Conservation (phyloP, 2,113 vertebrate genomes). For the Scolopax mira region DNA sequence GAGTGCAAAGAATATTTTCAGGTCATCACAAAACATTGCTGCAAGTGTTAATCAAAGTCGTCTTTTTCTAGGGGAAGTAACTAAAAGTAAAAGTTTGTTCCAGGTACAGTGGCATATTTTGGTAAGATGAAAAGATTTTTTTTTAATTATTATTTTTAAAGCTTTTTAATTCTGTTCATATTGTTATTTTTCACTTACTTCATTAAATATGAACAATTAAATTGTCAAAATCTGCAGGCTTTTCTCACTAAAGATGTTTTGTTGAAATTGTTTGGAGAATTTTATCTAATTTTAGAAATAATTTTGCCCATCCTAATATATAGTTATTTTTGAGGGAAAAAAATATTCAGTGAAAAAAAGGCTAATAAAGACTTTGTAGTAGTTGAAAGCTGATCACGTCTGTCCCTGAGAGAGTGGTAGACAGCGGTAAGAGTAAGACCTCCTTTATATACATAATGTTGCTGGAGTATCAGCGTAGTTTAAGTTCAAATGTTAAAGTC, state of each 20-base stretch:
- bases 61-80: neutral
- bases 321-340: neutral
- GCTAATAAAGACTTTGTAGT: neutral
- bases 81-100: neutral
- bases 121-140: neutral
- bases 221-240: neutral
- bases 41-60: neutral
- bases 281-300: neutral
- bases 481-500: constrained; percentile 22
- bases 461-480: neutral
- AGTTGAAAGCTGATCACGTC: neutral
- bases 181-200: neutral
- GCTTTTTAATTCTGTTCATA: neutral
- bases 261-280: neutral
- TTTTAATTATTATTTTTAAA: neutral
- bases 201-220: neutral
- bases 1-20: neutral
- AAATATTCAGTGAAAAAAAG: neutral
- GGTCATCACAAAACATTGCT: neutral
- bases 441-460: neutral
- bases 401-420: neutral
- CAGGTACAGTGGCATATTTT: neutral
- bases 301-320: rapidly evolving
- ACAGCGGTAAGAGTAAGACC: neutral
- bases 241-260: rapidly evolving